Evolutionary conservation across 1,140 invertebrate genomes (phyloP), one percentile per base, ranked within the genome.

Genomic region (Ips nitidus): DNA sequence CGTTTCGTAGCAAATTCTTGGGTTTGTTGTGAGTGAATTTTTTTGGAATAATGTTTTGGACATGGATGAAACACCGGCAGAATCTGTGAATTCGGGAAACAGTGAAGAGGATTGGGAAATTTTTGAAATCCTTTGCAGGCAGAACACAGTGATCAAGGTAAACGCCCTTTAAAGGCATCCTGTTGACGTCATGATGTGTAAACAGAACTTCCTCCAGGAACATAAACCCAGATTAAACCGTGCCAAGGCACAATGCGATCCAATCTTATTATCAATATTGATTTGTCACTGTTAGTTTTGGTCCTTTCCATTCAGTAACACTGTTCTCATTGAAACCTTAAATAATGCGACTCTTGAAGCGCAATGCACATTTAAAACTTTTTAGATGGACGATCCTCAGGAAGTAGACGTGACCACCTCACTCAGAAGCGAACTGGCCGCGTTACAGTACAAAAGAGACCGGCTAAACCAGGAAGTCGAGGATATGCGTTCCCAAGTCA

Each of bases 381-480:
- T 72, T 5, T n/a, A 86, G 87, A 84, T 86, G 82, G 84, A 85
- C 69, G 81, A 81, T 60, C 81, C 82, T 43, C 62, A 52, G n/a
- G 81, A 82, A 73, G 78, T 81, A 75, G 91, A 93, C 76, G 81
- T 91, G 71, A 86, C 88, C 1, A 92, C 90, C 4, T 84, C 88
- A 0, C 80, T 94, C 56, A 86, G 90, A 69, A 93, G 91, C 80
- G 91, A 93, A 79, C 80, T 93, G 69, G 91, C 91, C 22, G 91
- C 87, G 1, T 79, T 92, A 47, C 90, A 91, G 74, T 93, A 92
- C 78, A 94, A 93, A 81, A 84, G 90, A 67, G 91, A 94, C 76
- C 85, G 91, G 59, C 83, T 94, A n/a, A 81, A 88, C 52, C 84
- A 85, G 58, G 91, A 93, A 83, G 86, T 92, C 37, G 85, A 86